Evolutionary conservation across 2,888 invertebrate genomes (phyloP).

Genomic region (Apamea anceps): DNA sequence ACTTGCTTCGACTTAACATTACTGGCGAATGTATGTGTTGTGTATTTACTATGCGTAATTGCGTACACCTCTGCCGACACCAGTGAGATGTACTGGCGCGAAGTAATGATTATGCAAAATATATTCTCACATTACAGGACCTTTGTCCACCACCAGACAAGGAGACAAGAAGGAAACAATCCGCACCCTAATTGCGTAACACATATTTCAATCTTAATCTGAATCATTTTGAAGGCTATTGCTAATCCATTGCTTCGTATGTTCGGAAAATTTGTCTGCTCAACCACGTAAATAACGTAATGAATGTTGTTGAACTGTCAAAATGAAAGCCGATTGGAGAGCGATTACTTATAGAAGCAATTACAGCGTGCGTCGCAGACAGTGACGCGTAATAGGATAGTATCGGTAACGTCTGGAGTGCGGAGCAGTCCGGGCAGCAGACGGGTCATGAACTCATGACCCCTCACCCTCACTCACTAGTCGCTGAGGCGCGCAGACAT

Average conservation of each 20-base stretch:
- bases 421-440: conserved; percentile 9
- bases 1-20: not conserved
- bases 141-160: not conserved
- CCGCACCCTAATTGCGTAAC: not conserved
- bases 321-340: not conserved
- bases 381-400: conserved; percentile 28
- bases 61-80: not conserved
- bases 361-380: conserved; percentile 29
- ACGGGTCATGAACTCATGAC: conserved; percentile 46
- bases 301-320: too few species aligned
- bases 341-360: conserved; percentile 1
- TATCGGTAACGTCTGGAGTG: conserved; percentile 1
- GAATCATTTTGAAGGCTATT: too few species aligned
- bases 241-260: too few species aligned
- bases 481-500: not conserved
- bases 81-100: not conserved
- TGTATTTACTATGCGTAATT: not conserved
- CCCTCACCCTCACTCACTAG: not conserved
- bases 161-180: not conserved
- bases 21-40: not conserved
- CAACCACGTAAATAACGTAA: too few species aligned
- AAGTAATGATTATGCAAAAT: not conserved
- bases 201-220: too few species aligned
- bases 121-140: not conserved
- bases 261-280: too few species aligned